Evolutionary conservation across 2,888 invertebrate genomes (phyloP), one percentile per base, ranked within the genome.

Genomic region (Elysia crispata): DNA sequence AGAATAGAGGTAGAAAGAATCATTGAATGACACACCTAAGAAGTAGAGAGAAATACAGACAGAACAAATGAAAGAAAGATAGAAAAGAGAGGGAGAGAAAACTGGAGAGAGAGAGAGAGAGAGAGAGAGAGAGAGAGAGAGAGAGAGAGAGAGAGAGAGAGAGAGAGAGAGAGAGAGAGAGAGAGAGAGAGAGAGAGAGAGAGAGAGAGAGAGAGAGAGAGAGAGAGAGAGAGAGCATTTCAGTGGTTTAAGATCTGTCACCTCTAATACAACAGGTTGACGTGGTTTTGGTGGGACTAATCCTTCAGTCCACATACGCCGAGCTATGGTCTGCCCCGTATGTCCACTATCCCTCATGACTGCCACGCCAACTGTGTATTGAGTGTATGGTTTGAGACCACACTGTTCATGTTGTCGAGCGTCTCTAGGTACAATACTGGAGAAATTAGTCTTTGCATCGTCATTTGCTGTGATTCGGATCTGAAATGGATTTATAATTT

Each of bases 231-330:
- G 23, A 28, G 25, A 66, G 6, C 18, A 30, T 15, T 11, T 6
- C 41, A 41, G 41, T 6, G 11, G 11, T 3, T 41, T 41, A 6
- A 6, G 3, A 11, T 41, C 23, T 18, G 18, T 13, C 62, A 79
- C 79, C 25, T 79, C 41, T 15, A 30, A n/a, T 0, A 79, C 23
- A 25, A 73, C 23, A 0, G 79, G 79, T 15, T 1, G 60, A 0
- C 54, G 28, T 13, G 79, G 79, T 28, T 73, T 74, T 23, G 79
- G 79, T 0, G 79, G 79, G 13, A 50, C 41, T 1, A 50, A 13
- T 0, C 79, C 73, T n/a, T 74, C 79, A 0, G 79, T 73, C 79
- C 79, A 79, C 72, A 73, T 73, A 1, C 31, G 28, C 28, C 73
- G 64, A 3, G 62, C 62, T 23, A 79, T 33, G 3, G 79, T 64